A percentile compares a stretch with the other conserved stretches of the same genome.
Conservation (phyloP, 2,888 invertebrate genomes). For the Drosophila conformis region DNA sequence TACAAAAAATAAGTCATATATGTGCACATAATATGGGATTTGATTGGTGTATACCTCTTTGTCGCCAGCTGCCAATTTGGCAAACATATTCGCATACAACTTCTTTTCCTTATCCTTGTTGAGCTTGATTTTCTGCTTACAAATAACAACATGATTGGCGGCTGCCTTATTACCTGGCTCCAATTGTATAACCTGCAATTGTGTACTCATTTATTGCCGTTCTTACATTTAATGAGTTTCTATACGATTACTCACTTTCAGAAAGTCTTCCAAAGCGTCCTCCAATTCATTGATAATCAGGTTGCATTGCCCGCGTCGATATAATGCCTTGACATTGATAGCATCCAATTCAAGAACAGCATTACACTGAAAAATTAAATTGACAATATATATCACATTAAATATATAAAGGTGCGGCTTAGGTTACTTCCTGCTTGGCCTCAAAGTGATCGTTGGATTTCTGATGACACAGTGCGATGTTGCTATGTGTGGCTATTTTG, state of each 20-base stretch:
- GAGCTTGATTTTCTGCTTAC: conserved; percentile 90
- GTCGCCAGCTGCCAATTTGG: conserved; percentile 94
- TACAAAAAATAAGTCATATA: neutral
- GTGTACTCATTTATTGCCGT: neutral
- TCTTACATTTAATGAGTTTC: neutral
- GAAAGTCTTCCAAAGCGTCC: conserved; percentile 91
- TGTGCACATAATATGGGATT: neutral
- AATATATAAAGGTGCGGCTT: neutral
- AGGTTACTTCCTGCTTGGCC: conserved; percentile 88
- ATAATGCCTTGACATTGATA: conserved; percentile 94
- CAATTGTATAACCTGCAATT: conserved; percentile 87
- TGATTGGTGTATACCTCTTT: conserved; percentile 86
- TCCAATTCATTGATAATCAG: conserved; percentile 91
- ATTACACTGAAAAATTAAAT: conserved; percentile 85
- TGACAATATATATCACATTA: neutral
- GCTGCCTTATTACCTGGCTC: conserved; percentile 97
- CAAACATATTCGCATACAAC: conserved; percentile 97
- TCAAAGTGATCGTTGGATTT: conserved; percentile 88
- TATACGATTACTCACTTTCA: conserved; percentile 83
- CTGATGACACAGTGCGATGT: conserved; percentile 92
- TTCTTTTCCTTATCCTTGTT: conserved; percentile 93
- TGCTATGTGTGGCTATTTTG: conserved; percentile 90
- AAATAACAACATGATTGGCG: conserved; percentile 89
- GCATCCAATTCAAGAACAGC: conserved; percentile 91
- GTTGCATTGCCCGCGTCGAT: conserved; percentile 93